Conservation (phyloP, 2,113 vertebrate genomes). For the Cyprinodon variegatus region DNA sequence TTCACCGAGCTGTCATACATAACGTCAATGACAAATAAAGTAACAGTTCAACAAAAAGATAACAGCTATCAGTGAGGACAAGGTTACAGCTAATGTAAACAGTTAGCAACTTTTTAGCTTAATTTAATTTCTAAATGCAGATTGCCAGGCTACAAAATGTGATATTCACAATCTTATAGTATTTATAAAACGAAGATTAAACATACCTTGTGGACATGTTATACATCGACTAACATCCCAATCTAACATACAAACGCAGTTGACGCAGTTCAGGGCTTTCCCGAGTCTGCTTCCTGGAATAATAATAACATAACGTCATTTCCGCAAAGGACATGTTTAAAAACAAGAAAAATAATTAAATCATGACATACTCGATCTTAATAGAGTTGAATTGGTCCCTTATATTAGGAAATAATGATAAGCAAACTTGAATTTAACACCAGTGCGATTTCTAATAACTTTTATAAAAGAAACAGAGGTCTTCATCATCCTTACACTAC, state of each 20-base stretch:
- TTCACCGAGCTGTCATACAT: background rate
- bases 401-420: background rate
- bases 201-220: constrained; percentile 70
- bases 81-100: constrained; percentile 65
- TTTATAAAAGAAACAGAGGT: background rate
- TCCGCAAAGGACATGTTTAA: constrained; percentile 42
- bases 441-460: background rate
- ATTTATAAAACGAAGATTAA: constrained; percentile 3
- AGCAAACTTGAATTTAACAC: too few relatives aligned
- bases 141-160: background rate
- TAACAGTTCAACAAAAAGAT: constrained; percentile 10
- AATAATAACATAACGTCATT: constrained; percentile 74
- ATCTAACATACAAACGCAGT: constrained; percentile 60
- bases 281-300: constrained; percentile 77
- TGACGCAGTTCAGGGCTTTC: constrained; percentile 82
- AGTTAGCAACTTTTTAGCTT: constrained; percentile 27
- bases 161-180: background rate
- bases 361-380: background rate
- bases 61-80: constrained; percentile 34
- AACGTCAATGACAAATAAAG: background rate
- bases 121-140: constrained; percentile 34
- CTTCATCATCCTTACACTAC: too few relatives aligned
- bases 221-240: constrained; percentile 43
- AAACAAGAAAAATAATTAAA: background rate
- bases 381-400: background rate